Conservation (phyloP, 1,140 invertebrate genomes). For the Conus ventricosus region DNA sequence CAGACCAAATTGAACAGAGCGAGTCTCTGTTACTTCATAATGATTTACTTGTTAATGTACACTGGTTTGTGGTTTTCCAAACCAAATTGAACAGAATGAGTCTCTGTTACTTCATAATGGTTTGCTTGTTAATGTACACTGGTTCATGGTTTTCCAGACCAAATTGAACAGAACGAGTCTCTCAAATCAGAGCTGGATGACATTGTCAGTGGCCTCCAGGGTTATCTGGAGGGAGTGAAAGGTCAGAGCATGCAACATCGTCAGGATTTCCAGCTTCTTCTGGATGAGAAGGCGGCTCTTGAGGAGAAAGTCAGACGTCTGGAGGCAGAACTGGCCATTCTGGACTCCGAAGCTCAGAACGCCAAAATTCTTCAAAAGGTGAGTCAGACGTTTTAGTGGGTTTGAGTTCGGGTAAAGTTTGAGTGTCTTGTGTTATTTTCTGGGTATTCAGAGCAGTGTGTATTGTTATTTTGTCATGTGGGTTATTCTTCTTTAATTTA, state of each 20-base stretch:
- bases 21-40: no score
- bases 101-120: no score
- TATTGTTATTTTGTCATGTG: not conserved
- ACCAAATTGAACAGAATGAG: no score
- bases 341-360: conserved; percentile 43
- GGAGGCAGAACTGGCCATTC: conserved; percentile 62
- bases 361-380: conserved; percentile 43
- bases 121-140: no score
- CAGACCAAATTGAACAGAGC: no score
- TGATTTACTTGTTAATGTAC: no score
- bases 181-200: conserved; percentile 67
- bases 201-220: conserved; percentile 67
- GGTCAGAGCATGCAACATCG: conserved; percentile 62
- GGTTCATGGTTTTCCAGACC: conserved; percentile 47
- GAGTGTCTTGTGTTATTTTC: not conserved
- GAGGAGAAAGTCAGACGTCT: conserved; percentile 59
- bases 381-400: not conserved
- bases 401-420: not conserved
- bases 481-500: not conserved
- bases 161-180: conserved; percentile 65
- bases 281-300: conserved; percentile 61
- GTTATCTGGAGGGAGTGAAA: conserved; percentile 66
- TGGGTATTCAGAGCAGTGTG: no score
- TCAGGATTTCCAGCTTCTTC: conserved; percentile 61
- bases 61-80: no score